phyloP scores from a whole-genome alignment of 1,140 invertebrate genomes.

The Drosophila cardini region DNA sequence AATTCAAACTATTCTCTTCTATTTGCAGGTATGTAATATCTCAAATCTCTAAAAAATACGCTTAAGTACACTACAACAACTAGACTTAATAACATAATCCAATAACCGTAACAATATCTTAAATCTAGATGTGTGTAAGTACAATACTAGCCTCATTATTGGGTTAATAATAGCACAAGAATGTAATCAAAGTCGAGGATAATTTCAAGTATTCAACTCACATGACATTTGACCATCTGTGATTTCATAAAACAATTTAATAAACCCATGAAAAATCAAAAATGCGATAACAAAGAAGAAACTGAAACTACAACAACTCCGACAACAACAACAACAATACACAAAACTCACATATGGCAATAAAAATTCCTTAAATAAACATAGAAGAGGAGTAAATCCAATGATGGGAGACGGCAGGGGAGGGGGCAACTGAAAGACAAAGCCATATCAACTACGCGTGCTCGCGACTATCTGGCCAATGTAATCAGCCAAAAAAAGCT shows the following conservation, averaged over 20 bases:
- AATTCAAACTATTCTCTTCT: conserved; percentile 34
- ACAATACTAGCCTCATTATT: conserved; percentile 22
- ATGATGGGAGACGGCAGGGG: conserved; percentile 5
- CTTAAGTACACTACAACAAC: conserved; percentile 10
- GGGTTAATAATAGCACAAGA: conserved; percentile 38
- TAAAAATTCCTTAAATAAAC: conserved; percentile 80
- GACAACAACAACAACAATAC: conserved; percentile 9
- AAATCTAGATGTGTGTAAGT: not conserved
- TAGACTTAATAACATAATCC: conserved; percentile 5
- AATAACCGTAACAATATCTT: conserved; percentile 15
- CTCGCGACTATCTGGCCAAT: conserved; percentile 47
- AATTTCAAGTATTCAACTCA: conserved; percentile 60
- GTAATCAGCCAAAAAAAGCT: conserved; percentile 51
- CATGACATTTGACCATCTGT: conserved; percentile 54
- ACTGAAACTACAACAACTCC: conserved; percentile 17
- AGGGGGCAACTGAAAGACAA: conserved; percentile 28
- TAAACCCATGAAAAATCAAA: conserved; percentile 80
- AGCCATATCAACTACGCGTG: conserved; percentile 69
- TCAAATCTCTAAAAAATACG: not conserved
- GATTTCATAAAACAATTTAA: conserved; percentile 72
- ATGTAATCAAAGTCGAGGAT: conserved; percentile 51
- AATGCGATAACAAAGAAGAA: conserved; percentile 67
- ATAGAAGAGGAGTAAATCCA: conserved; percentile 27
- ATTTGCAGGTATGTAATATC: conserved; percentile 60
- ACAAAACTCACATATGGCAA: conserved; percentile 44